These are phyloP conservation scores for Eulemur coronatus DNA, from an alignment of 2,797 vertebrate species.

Conservation along the genomic window DNA sequence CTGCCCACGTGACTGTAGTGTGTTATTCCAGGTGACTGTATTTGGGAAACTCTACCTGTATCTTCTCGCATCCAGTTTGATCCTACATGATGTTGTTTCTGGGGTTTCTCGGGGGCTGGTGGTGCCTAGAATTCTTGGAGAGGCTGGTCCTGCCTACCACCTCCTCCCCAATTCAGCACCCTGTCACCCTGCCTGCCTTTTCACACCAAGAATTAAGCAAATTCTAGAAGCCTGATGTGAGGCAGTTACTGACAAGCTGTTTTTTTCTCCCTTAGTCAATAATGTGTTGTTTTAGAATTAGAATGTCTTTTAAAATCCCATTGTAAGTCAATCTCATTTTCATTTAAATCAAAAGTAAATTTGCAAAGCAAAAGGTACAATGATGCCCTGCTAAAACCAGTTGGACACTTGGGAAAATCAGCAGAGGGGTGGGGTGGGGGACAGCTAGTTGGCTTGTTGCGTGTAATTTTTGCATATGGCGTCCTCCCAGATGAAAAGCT, in stretches of 20 bases:
- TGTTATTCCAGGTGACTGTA: not conserved
- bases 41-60: not conserved
- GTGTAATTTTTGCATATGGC: not conserved
- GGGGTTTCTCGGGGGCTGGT: not conserved
- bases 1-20: not conserved
- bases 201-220: not conserved
- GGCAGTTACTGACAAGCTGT: not conserved
- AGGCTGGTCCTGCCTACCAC: not conserved
- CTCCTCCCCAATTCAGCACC: not conserved
- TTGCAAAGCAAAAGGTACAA: not conserved
- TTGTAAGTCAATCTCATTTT: not conserved
- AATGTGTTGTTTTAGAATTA: not conserved
- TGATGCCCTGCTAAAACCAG: not conserved
- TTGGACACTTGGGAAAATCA: not conserved
- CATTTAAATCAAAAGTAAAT: conserved; percentile 56
- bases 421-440: no score
- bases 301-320: not conserved
- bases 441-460: not conserved
- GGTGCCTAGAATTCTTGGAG: not conserved
- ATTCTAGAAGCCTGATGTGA: not conserved
- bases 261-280: not conserved
- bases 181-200: not conserved
- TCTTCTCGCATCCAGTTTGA: not conserved
- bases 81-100: not conserved
- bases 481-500: not conserved